Evolutionary conservation across 2,797 vertebrate genomes (phyloP), one percentile per base, ranked within the genome.

Genomic region (Microtus obscurus): DNA sequence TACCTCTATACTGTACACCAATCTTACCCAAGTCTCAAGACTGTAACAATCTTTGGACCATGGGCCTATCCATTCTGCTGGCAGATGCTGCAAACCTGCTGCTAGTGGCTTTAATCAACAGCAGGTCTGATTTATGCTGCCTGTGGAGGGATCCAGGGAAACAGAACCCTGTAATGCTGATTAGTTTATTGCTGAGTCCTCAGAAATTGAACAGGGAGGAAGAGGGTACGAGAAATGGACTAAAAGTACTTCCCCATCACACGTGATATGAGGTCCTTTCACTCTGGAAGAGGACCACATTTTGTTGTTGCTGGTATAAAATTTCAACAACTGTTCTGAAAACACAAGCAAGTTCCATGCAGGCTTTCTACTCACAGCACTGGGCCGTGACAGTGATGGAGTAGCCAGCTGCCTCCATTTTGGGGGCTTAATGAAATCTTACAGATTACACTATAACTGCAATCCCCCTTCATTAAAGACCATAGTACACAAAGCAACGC

Each of bases 111-210:
- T 95, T 91, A 89, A 97, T 94, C 94, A 93, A 85, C 76, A 94
- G 65, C 82, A 83, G 76, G 85, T 51, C 59, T 97, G 94, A 96
- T 96, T 95, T 93, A 96, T 94, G 86, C 10, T 48, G 45, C 61
- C 73, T 40, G 17, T 29, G 48, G 86, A 91, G 77, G 19, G 13
- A 91, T 45, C 79, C 11, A 29, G 76, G 78, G 76, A 94, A 89
- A 67, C 31, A 69, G 82, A 85, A n/a, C 92, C 90, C 76, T 95
- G 86, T 89, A 93, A 87, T 7, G 1, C 43, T 83, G 90, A 85
- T 94, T 87, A 95, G 90, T 94, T 93, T 96, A 95, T 95, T 3
- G 61, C 97, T 19, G 86, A 94, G 86, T 89, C 93, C 97, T 96
- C 87, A 90, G 92, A 93, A 95, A 93, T 4, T 81, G 92, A 94